Conservation (phyloP, 2,888 invertebrate genomes). For the Polia nebulosa region DNA sequence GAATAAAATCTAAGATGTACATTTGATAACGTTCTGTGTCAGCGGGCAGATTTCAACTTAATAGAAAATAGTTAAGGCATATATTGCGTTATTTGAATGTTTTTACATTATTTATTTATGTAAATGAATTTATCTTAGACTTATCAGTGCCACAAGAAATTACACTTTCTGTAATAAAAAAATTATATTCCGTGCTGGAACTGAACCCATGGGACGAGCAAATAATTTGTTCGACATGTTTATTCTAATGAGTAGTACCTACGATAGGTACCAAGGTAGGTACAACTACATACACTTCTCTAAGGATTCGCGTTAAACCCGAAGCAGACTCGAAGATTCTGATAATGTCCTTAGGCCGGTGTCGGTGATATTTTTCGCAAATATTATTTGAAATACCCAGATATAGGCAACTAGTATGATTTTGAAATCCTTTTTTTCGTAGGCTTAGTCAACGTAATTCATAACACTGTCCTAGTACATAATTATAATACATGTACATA, state of each 20-base stretch:
- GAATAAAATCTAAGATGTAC: background rate
- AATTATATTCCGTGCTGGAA: background rate
- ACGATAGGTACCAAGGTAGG: background rate
- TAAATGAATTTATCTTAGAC: background rate
- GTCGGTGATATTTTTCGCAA: slow-evolving; percentile 2
- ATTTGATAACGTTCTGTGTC: background rate
- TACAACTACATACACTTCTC: too few species aligned
- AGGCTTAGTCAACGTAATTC: background rate
- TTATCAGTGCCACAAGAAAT: background rate
- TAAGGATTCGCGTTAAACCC: background rate
- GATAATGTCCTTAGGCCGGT: background rate
- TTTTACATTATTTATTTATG: background rate
- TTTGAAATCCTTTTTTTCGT: too few species aligned
- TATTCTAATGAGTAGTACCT: background rate
- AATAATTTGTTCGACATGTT: background rate
- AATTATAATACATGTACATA: too few species aligned
- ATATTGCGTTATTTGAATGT: background rate
- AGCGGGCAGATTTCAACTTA: background rate
- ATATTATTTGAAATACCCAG: background rate
- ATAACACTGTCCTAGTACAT: background rate
- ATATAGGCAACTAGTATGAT: too few species aligned
- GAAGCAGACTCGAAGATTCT: background rate
- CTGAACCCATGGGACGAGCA: background rate
- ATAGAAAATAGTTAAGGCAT: too few species aligned
- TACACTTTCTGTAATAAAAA: background rate